phyloP scores from a whole-genome alignment of 1,140 invertebrate genomes.

The Papilio xuthus region DNA sequence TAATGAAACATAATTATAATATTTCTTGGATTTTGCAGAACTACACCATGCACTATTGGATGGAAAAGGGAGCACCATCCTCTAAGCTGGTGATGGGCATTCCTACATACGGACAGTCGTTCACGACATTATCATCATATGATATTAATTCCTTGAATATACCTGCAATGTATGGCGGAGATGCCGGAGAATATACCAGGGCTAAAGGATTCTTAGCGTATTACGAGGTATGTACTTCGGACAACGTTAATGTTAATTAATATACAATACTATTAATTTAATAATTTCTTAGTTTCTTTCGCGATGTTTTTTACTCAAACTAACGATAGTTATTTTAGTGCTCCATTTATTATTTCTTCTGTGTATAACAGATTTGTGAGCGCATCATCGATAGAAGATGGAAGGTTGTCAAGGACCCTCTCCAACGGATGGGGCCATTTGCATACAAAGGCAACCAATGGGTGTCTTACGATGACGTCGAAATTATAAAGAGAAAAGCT shows the following conservation, averaged over 20 bases:
- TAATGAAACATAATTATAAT: too few species aligned
- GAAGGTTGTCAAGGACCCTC: constrained; percentile 89
- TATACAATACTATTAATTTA: too few species aligned
- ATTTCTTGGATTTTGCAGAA: constrained; percentile 81
- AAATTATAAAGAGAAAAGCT: constrained; percentile 90
- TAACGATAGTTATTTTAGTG: not conserved
- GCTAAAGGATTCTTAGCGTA: constrained; percentile 94
- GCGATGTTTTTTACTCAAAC: too few species aligned
- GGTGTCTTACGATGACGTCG: constrained; percentile 93
- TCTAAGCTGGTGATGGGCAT: constrained; percentile 94
- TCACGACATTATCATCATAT: constrained; percentile 81
- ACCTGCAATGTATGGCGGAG: constrained; percentile 87
- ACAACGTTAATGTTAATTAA: too few species aligned
- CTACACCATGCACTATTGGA: constrained; percentile 94
- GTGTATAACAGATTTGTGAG: constrained; percentile 87
- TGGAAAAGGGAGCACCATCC: constrained; percentile 89
- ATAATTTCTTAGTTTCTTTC: too few species aligned
- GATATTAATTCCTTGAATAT: constrained; percentile 84
- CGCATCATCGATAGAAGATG: constrained; percentile 89
- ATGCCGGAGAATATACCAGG: constrained; percentile 90
- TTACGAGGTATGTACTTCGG: constrained; percentile 86
- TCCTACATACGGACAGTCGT: constrained; percentile 95
- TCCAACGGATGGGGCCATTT: constrained; percentile 91
- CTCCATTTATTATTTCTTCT: not conserved
- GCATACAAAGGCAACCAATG: constrained; percentile 93